Evolutionary conservation across 1,140 invertebrate genomes (phyloP).

Genomic region (Drosophila kohkoa): DNA sequence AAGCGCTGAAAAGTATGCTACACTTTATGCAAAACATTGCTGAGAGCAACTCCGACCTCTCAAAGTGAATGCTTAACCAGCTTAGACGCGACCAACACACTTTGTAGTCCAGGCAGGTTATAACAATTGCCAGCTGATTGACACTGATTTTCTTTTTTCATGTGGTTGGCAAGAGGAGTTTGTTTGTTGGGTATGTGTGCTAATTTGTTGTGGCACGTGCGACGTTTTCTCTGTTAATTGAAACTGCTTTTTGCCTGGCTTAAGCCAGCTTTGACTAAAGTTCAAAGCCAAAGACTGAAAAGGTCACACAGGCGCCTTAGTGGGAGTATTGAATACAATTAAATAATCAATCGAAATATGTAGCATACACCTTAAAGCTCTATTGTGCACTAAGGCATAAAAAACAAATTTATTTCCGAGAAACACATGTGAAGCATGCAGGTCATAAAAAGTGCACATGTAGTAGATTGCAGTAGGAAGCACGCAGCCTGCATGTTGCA

Average conservation of each 20-base stretch:
- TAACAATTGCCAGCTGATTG: constrained; percentile 20
- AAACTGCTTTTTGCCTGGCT: constrained; percentile 25
- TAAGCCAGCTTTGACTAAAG: constrained; percentile 5
- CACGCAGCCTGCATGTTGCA: constrained; percentile 10
- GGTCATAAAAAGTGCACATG: constrained; percentile 16
- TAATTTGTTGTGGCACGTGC: constrained; percentile 17
- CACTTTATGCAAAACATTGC: constrained; percentile 12
- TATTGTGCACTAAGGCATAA: constrained; percentile 19
- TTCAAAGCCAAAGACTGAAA: constrained; percentile 8
- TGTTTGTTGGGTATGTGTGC: background rate
- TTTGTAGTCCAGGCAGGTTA: background rate
- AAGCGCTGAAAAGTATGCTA: constrained; percentile 50
- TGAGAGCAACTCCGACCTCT: background rate
- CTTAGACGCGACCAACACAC: background rate
- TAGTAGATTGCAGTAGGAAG: background rate
- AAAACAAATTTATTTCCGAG: constrained; percentile 28
- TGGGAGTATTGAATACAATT: constrained; percentile 1
- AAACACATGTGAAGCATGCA: background rate
- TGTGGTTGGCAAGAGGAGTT: background rate
- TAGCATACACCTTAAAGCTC: background rate
- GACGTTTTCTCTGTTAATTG: constrained; percentile 26
- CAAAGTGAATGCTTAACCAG: no score
- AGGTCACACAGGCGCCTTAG: background rate
- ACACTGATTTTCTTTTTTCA: background rate
- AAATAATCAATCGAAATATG: constrained; percentile 27